Base-by-base conservation (phyloP, 2,888 invertebrate species). In the Himalopsyche anomala region DNA sequence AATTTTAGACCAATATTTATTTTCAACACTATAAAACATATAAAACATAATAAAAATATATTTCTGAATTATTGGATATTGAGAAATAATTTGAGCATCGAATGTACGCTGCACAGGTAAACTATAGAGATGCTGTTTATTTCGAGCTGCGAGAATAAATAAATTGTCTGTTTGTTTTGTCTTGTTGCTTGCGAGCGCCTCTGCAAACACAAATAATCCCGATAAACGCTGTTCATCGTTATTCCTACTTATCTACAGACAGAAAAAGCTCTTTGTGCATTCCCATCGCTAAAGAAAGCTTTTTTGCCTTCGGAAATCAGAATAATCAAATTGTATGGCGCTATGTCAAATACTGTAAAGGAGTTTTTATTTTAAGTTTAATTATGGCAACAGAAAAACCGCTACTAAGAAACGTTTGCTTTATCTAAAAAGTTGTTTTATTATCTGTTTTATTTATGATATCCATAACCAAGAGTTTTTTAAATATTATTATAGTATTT, bases 201-300 rank as follows among this genome's bases (percentile, higher is more conserved):
- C 84, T 82, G 79, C 82, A 80, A 82, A 80, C 82, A 83, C 87
- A 84, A 87, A 85, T 87, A 87, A 84, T 87, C 83, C 87, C 85
- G 83, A 87, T 87, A 87, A 87, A 87, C 87, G 84, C 87, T 87
- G 83, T 87, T 87, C 85, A 87, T 85, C 84, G 84, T 83, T 87
- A 83, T 87, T 85, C 62, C 80, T 80, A 87, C 82, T 87, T 87
- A 87, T 87, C 87, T 87, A 80, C 82, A 83, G 83, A 74, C 74
- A 74, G 62, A 74, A 74, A 74, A 74, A 74, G 74, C 74, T 74
- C 74, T 74, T 74, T 36, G 74, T 36, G 74, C 74, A 74, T 74
- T 74, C 15, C 51, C 74, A 36, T 74, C 5, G 36, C 36, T 15
- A 36, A 38, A 74, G 74, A 36, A 36, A 74, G 74, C 36, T 74